Conservation (phyloP, 2,797 vertebrate species). For the Limosa lapponica region DNA sequence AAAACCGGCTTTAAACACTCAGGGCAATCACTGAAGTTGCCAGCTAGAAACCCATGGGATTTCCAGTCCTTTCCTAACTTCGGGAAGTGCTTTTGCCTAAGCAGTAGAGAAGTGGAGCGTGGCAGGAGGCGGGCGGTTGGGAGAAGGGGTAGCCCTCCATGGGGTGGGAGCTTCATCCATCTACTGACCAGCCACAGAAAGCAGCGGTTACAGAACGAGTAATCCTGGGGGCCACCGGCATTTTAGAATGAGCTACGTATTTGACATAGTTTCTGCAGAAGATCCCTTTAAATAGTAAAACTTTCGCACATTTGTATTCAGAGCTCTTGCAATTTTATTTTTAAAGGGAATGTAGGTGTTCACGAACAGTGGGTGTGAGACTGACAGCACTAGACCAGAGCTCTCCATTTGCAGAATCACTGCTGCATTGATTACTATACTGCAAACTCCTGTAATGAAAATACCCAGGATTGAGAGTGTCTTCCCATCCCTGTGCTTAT, state of each 20-base stretch:
- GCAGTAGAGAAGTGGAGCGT: neutral
- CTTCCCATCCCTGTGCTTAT: neutral
- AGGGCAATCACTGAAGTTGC: neutral
- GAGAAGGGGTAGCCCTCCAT: accelerated
- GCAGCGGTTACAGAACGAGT: neutral
- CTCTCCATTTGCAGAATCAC: constrained; percentile 34
- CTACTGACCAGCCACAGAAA: neutral
- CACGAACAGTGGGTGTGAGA: constrained; percentile 2
- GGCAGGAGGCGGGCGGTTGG: accelerated
- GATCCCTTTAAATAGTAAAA: constrained; percentile 56
- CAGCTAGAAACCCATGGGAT: neutral
- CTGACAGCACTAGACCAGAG: constrained; percentile 65
- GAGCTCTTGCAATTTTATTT: constrained; percentile 49
- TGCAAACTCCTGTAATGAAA: neutral
- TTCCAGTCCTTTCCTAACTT: neutral
- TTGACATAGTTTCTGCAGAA: constrained; percentile 55
- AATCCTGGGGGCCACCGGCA: neutral
- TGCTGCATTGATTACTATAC: constrained; percentile 14
- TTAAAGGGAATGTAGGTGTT: constrained; percentile 56
- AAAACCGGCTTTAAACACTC: neutral
- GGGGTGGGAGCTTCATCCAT: neutral
- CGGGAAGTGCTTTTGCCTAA: neutral
- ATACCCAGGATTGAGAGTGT: neutral
- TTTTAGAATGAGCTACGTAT: neutral
- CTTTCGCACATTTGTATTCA: constrained; percentile 50